These are phyloP conservation scores for Rhogogaster chlorosoma DNA, from an alignment of 2,888 invertebrate genomes.

Conservation along the genomic window DNA sequence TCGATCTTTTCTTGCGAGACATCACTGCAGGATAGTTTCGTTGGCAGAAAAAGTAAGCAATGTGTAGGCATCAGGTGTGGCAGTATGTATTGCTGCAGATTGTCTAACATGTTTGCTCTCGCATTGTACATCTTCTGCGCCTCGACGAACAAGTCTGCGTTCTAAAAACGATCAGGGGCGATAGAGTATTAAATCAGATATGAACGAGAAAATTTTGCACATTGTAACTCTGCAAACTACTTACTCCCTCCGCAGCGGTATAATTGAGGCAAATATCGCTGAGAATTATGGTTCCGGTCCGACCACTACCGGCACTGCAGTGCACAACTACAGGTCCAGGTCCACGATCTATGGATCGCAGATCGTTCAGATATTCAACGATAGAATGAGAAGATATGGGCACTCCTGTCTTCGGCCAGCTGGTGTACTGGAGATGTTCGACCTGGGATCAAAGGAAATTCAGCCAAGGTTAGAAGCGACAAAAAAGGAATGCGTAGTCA, in stretches of 20 bases:
- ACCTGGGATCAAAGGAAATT: constrained; percentile 69
- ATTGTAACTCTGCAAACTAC: background rate
- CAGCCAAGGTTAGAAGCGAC: background rate
- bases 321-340: constrained; percentile 79
- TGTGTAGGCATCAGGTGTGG: constrained; percentile 77
- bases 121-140: constrained; percentile 63
- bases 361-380: constrained; percentile 73
- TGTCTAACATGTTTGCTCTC: constrained; percentile 71
- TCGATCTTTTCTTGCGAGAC: constrained; percentile 66
- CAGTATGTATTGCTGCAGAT: constrained; percentile 77
- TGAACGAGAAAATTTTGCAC: background rate
- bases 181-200: background rate
- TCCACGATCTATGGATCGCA: constrained; percentile 73
- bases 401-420: constrained; percentile 80
- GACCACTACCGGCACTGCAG: constrained; percentile 83
- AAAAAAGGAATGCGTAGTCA: background rate
- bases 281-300: constrained; percentile 82
- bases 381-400: constrained; percentile 76
- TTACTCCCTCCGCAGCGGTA: constrained; percentile 75
- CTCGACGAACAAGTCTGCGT: constrained; percentile 64
- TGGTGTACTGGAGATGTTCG: constrained; percentile 79
- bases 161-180: constrained; percentile 54
- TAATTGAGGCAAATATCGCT: constrained; percentile 80
- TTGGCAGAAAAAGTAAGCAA: constrained; percentile 74
- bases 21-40: constrained; percentile 73